Evolutionary conservation across 2,888 invertebrate genomes (phyloP), one percentile per base, ranked within the genome.

Genomic region (Peribatodes rhomboidaria): DNA sequence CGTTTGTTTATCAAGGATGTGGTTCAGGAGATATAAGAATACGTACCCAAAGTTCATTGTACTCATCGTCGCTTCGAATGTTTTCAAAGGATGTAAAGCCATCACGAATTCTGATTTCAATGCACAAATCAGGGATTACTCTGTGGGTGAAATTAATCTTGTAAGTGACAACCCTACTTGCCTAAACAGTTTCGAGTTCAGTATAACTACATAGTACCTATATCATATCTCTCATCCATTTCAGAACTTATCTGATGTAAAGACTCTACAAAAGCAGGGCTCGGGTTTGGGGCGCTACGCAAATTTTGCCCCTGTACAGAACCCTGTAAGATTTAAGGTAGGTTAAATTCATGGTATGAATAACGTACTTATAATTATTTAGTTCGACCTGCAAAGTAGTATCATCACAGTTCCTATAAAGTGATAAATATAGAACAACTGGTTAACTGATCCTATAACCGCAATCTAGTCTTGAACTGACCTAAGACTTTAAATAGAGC

Each of bases 201-300:
- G 20, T 2, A 16, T 14, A 33, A 50, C 31, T 14, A 11, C 14
- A n/a, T 27, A 47, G 50, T 8, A 18, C 7, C 13, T 37, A 22
- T n/a, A 1, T 22, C 2, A 47, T 37, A 22, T n/a, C 1, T 22
- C 2, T 44, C 65, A 67, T 75, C 44, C 71, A 54, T 87, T 84
- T 67, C 86, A 92, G 92, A 90, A 88, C 68, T 56, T 78, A 8
- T 84, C 85, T 39, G 77, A 82, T 22, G 83, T 87, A 22, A 86
- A 81, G 70, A 91, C 92, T 0, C 76, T 92, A 52, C 90, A 90
- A 62, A 88, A 87, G 52, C 85, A 85, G 39, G 85, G 83, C 35
- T 69, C 78, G 49, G 83, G 75, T 58, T 67, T 80, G 39, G 79
- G 75, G 59, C 82, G 78, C 61, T 80, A 88, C 61, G 79, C 81